A percentile compares a stretch with the other conserved stretches of the same genome.
phyloP scores from a whole-genome alignment of 2,888 invertebrate species.

The Epirrhoe tristata region DNA sequence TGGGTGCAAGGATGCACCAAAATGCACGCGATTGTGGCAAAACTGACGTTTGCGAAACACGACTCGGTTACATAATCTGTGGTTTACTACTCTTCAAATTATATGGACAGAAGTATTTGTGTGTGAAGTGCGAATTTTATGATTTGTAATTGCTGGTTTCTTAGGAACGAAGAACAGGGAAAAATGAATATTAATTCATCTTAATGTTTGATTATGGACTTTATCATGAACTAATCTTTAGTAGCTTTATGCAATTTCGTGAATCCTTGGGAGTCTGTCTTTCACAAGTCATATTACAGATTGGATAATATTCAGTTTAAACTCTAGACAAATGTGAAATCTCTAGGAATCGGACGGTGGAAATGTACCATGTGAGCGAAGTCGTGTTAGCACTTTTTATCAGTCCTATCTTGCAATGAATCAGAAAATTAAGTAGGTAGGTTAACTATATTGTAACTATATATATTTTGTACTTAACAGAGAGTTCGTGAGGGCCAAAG shows the following conservation, averaged over 20 bases:
- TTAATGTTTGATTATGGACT: background rate
- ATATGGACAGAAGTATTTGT: slow-evolving; percentile 8
- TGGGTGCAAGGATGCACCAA: slow-evolving; percentile 17
- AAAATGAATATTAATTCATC: background rate
- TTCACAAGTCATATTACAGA: no score
- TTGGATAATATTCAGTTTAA: no score
- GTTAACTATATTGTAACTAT: no score
- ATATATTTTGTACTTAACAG: background rate
- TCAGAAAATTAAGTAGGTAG: background rate
- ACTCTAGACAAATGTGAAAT: no score
- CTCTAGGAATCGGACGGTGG: background rate
- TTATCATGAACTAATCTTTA: no score
- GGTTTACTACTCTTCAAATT: slow-evolving; percentile 22
- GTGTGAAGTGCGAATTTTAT: slow-evolving; percentile 11
- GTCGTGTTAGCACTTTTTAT: background rate
- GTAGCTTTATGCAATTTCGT: no score
- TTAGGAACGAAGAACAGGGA: background rate
- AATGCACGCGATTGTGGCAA: slow-evolving; percentile 23
- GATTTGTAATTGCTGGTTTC: slow-evolving; percentile 17
- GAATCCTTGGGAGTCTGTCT: no score
- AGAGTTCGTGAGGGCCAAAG: background rate
- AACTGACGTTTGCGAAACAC: slow-evolving; percentile 20
- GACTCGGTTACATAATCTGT: slow-evolving; percentile 16
- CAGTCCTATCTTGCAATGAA: background rate
- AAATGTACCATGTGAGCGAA: background rate